Conservation (phyloP, 2,797 vertebrate genomes). For the Tolypeutes matacus region DNA sequence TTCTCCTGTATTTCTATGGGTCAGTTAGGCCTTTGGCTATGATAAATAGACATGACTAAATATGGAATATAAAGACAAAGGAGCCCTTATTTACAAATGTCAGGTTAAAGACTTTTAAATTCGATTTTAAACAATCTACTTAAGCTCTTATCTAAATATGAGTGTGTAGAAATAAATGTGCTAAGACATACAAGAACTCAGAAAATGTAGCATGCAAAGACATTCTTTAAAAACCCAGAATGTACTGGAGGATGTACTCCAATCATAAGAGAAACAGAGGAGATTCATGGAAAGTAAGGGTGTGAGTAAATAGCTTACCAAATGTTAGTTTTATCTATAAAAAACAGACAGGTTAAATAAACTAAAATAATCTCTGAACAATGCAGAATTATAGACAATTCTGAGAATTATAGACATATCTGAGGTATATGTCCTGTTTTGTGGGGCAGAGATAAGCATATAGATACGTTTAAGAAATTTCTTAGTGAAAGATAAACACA, state of each 20-base stretch:
- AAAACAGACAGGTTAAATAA: neutral
- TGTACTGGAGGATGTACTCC: neutral
- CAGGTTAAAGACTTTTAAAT: conserved; percentile 19
- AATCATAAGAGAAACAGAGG: neutral
- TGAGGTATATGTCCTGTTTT: neutral
- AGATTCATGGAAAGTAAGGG: neutral
- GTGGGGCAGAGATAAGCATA: neutral
- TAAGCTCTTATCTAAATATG: conserved; percentile 18
- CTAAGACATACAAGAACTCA: neutral
- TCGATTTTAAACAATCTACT: neutral
- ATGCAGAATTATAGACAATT: neutral
- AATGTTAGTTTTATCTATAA: neutral
- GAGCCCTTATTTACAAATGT: neutral
- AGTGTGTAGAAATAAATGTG: neutral
- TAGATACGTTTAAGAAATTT: neutral
- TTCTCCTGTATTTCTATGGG: neutral
- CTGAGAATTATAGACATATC: conserved; percentile 9
- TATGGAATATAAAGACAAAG: neutral
- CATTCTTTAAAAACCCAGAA: neutral
- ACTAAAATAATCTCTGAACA: neutral
- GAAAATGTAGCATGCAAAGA: neutral
- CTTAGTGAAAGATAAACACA: neutral
- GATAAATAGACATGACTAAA: neutral
- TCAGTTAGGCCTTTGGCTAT: neutral
- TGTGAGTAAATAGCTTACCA: neutral